Evolutionary conservation across 2,888 invertebrate species (phyloP).

Genomic region (Palloptera scutellata): DNA sequence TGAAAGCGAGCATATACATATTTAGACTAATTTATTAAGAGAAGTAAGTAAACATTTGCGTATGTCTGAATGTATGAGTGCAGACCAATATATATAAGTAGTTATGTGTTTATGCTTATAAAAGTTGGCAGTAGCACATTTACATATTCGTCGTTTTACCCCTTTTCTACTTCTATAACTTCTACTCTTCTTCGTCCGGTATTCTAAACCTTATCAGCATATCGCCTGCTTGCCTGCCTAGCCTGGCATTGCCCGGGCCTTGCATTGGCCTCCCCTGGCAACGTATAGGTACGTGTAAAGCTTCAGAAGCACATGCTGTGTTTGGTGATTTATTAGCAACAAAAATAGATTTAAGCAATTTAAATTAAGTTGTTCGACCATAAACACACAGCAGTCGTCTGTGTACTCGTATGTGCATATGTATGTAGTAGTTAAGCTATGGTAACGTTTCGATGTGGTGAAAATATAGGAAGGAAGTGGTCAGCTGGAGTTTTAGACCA

Average conservation of each 20-base stretch:
- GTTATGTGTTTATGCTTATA: not conserved
- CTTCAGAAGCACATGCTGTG: constrained; percentile 16
- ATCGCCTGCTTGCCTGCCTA: no score
- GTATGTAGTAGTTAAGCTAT: constrained; percentile 17
- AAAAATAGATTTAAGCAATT: constrained; percentile 60
- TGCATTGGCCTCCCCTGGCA: no score
- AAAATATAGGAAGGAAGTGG: constrained; percentile 17
- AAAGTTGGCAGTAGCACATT: constrained; percentile 21
- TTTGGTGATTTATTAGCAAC: constrained; percentile 54
- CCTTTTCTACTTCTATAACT: not conserved
- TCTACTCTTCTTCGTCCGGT: no score
- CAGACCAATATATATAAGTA: no score
- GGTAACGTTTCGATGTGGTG: constrained; percentile 26
- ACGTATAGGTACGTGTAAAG: not conserved
- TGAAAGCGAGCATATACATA: no score
- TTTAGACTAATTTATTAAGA: no score
- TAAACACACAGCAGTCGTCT: constrained; percentile 23
- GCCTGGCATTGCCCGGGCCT: no score
- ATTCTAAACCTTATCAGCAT: no score
- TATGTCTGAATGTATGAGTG: no score
- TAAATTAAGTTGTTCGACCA: constrained; percentile 61
- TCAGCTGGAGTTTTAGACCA: constrained; percentile 19
- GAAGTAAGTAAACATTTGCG: no score
- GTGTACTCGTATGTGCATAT: no score
- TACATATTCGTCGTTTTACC: constrained; percentile 11